Conservation (phyloP, 2,797 vertebrate species). For the Podarcis siculus region DNA sequence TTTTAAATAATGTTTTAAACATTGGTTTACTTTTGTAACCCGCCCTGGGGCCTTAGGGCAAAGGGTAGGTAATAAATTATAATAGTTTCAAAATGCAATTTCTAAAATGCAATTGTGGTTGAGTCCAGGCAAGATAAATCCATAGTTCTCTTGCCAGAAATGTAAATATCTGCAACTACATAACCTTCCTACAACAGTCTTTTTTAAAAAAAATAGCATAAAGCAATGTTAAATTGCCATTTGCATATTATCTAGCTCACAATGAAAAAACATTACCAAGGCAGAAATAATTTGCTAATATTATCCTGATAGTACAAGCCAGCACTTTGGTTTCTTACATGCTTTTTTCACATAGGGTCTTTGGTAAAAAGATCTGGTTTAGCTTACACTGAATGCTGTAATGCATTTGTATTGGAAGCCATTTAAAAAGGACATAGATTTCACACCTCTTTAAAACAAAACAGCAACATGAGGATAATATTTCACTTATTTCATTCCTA, state of each 20-base stretch:
- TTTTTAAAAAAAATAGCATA: too few species aligned
- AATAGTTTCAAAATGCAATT: neutral
- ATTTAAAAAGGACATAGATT: too few species aligned
- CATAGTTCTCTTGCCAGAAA: neutral
- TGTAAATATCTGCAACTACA: neutral
- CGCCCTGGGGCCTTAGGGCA: too few species aligned
- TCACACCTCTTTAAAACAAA: too few species aligned
- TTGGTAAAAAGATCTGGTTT: too few species aligned
- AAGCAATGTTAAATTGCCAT: neutral
- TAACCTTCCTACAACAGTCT: neutral
- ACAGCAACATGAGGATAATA: too few species aligned
- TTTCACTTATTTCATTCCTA: too few species aligned
- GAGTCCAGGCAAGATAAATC: neutral
- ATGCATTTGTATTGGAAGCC: too few species aligned
- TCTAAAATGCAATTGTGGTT: neutral
- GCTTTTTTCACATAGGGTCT: neutral
- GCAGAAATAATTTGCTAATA: neutral
- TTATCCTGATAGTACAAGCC: neutral
- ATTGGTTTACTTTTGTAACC: too few species aligned
- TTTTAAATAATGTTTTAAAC: too few species aligned
- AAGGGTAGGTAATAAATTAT: too few species aligned
- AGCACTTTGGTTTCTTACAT: neutral
- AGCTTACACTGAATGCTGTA: too few species aligned
- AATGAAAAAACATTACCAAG: neutral
- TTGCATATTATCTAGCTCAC: neutral